These are phyloP conservation scores for Coecobrya sp. DNA, from an alignment of 2,888 invertebrate genomes.

Conservation along the genomic window DNA sequence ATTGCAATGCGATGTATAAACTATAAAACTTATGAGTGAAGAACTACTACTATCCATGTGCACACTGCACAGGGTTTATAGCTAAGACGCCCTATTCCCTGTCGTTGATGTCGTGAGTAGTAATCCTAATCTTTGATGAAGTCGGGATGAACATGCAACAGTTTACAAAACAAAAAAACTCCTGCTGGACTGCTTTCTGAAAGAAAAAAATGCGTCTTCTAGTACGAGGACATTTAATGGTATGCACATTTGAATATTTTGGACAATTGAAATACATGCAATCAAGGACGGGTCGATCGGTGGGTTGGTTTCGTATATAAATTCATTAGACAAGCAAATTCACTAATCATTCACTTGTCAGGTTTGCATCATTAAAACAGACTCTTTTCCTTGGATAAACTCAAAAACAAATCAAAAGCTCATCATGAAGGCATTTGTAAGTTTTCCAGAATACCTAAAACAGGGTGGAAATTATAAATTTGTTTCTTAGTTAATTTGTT, in stretches of 20 bases:
- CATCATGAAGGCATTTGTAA: slow-evolving; percentile 80
- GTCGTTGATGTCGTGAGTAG: not conserved
- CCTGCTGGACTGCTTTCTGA: slow-evolving; percentile 40
- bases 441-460: slow-evolving; percentile 58
- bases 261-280: slow-evolving; percentile 37
- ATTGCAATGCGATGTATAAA: too few species aligned
- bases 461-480: slow-evolving; percentile 25
- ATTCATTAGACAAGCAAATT: slow-evolving; percentile 73
- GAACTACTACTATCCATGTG: too few species aligned
- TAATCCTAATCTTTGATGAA: slow-evolving; percentile 6
- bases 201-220: slow-evolving; percentile 40
- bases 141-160: slow-evolving; percentile 69
- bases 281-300: slow-evolving; percentile 34
- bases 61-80: not conserved
- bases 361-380: slow-evolving; percentile 31
- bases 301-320: slow-evolving; percentile 72
- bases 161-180: slow-evolving; percentile 16
- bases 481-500: slow-evolving; percentile 33
- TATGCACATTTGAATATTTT: slow-evolving; percentile 36
- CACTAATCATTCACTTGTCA: slow-evolving; percentile 76
- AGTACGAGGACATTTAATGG: slow-evolving; percentile 5
- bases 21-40: too few species aligned
- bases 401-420: slow-evolving; percentile 50
- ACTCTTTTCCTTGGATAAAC: slow-evolving; percentile 54
- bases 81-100: not conserved